Base-by-base conservation (phyloP, 2,888 invertebrate genomes). In the Lingula anatina region DNA sequence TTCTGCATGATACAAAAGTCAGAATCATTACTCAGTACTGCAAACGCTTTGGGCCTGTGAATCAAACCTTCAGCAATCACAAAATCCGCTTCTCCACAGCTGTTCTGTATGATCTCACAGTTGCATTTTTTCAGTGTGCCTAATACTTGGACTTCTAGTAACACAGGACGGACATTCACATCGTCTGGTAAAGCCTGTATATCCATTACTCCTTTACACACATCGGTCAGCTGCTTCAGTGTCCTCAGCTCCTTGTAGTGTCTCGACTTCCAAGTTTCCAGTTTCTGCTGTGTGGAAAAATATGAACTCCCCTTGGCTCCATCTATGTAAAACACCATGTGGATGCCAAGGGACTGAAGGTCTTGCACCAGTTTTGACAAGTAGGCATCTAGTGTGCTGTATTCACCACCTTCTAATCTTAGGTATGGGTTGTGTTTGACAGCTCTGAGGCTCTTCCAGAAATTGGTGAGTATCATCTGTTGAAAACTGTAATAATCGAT, bases 401-500 rank as follows among this genome's bases (percentile, higher is more conserved):
- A 74, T 44, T 74, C 73, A 1, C 70, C 73, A 4, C 73, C 73
- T 5, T 61, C 47, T 41, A 72, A 52, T 21, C 60, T 52, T n/a
- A 74, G 51, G 47, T 64, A 66, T 4, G 52, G 48, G 50, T 73
- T 72, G 7, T 59, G 46, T 12, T 54, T 50, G 1, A 61, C 43
- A 7, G 48, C 40, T 20, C 53, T 45, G 21, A 71, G 40, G 26
- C 61, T 58, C 12, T 52, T 55, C 64, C 65, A 68, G 26, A 73
- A 67, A n/a, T 59, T 58, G 1, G 49, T 25, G 12, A 61, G 12
- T n/a, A 73, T 47, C 18, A 61, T 49, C 12, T 70, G 65, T 44
- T 70, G 55, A 51, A 72, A 71, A 12, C 60, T 59, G 51, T 70
- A 71, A 46, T 59, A 74, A 45, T 74, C 73, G 2, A 70, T 67